Conservation (phyloP, 2,113 vertebrate species). For the Ariopsis seemanni region DNA sequence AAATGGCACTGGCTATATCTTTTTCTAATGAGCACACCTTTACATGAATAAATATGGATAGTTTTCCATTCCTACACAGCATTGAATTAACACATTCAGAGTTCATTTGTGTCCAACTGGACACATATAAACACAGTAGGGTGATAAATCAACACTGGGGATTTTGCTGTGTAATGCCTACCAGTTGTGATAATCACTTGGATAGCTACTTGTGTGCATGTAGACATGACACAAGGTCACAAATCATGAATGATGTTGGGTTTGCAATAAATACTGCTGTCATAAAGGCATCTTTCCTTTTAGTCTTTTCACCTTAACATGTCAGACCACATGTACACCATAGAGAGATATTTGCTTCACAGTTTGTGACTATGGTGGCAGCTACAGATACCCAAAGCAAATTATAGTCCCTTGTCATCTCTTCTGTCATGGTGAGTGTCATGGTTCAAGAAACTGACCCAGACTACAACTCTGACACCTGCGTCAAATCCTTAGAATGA, state of each 20-base stretch:
- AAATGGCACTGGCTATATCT: background rate
- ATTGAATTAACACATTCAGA: too few species aligned
- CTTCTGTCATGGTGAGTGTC: background rate
- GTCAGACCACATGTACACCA: background rate
- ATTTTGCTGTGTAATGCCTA: background rate
- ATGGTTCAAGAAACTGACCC: too few species aligned
- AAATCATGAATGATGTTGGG: background rate
- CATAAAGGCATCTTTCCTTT: background rate
- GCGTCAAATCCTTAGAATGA: too few species aligned
- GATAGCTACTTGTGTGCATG: background rate
- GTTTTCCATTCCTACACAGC: background rate
- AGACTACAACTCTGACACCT: too few species aligned
- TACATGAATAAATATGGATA: background rate
- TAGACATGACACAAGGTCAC: background rate
- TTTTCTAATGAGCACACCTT: background rate
- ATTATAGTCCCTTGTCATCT: background rate
- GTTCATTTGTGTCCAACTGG: too few species aligned
- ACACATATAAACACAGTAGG: too few species aligned
- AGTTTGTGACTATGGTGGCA: background rate
- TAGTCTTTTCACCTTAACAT: background rate
- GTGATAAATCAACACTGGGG: too few species aligned
- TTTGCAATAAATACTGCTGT: background rate
- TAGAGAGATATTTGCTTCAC: background rate
- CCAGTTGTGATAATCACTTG: background rate
- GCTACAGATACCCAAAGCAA: background rate